These are phyloP conservation scores for Trinorchestia longiramus DNA, from an alignment of 1,140 invertebrate species.

Conservation along the genomic window DNA sequence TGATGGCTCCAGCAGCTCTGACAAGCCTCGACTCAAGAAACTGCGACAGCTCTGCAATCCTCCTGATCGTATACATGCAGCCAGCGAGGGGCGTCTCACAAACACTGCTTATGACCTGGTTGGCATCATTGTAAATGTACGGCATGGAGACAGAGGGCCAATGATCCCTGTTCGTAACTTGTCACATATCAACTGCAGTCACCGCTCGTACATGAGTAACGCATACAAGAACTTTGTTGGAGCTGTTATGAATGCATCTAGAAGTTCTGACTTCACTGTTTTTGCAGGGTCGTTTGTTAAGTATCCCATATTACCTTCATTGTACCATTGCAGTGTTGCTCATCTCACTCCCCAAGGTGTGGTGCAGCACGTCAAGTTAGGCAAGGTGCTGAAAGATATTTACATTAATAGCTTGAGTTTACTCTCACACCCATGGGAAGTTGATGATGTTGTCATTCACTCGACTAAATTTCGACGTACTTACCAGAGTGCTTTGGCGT, in stretches of 20 bases:
- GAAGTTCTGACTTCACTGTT: slow-evolving; percentile 68
- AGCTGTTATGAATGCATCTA: slow-evolving; percentile 66
- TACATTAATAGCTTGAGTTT: slow-evolving; percentile 77
- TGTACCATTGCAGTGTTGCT: slow-evolving; percentile 76
- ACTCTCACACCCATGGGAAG: slow-evolving; percentile 70
- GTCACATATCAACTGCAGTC: slow-evolving; percentile 81
- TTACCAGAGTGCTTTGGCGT: slow-evolving; percentile 87
- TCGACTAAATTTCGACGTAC: slow-evolving; percentile 88
- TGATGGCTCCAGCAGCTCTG: slow-evolving; percentile 17
- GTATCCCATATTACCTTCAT: slow-evolving; percentile 80
- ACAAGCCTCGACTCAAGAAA: slow-evolving; percentile 62
- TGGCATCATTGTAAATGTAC: slow-evolving; percentile 82
- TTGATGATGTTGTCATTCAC: slow-evolving; percentile 79
- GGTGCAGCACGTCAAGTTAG: slow-evolving; percentile 82
- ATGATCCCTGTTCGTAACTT: slow-evolving; percentile 83
- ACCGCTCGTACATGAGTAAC: slow-evolving; percentile 67
- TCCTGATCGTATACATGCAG: slow-evolving; percentile 62
- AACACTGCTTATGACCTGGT: slow-evolving; percentile 73
- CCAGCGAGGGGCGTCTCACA: slow-evolving; percentile 67
- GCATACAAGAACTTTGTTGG: slow-evolving; percentile 67
- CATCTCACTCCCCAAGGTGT: slow-evolving; percentile 81
- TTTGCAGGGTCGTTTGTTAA: slow-evolving; percentile 85
- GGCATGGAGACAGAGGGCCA: slow-evolving; percentile 90
- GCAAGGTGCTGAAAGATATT: slow-evolving; percentile 78
- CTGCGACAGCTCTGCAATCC: slow-evolving; percentile 63